Evolutionary conservation across 2,888 invertebrate species (phyloP), one percentile per base, ranked within the genome.

Genomic region (Nudaria mundana): DNA sequence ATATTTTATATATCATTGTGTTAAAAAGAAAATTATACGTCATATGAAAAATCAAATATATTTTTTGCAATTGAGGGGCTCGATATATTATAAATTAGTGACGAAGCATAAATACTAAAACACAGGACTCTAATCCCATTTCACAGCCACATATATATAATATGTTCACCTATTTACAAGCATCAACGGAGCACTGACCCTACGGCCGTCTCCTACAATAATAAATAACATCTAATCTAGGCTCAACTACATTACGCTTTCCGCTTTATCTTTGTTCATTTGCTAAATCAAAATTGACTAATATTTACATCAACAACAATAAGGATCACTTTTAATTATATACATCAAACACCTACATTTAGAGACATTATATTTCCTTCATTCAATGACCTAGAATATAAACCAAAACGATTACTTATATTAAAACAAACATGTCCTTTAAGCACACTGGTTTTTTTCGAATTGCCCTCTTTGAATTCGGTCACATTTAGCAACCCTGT

Each of bases 61-160:
- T 48, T 45, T n/a, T 55, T 54, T 30, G 44, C 31, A 47, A 50
- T 48, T 60, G 48, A 56, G 42, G 46, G 49, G 52, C 63, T 66
- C 66, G 60, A 63, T 63, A 52, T 63, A 70, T 67, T 75, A 78
- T 78, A 81, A 81, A 81, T 85, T 81, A 85, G 79, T 81, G 81
- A 84, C 79, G 73, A 77, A 85, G 83, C 83, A 65, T 83, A 81
- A 64, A 74, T 69, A 81, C 84, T 86, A 81, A n/a, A 76, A 72
- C 53, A 70, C 69, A 74, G 76, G 81, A 77, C 70, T 64, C 55
- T 53, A 62, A 72, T 65, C 85, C 82, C 69, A 66, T 66, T 79
- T 87, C 87, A 87, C 87, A 87, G 87, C 87, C 87, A 85, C 83
- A 76, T n/a, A 71, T 83, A 84, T 76, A n/a, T n/a, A n/a, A n/a